Percentiles rank a stretch among this genome's conserved stretches.
These are phyloP conservation scores for Drosophila pseudotalamancana DNA, from an alignment of 2,888 invertebrate species.

Conservation along the genomic window DNA sequence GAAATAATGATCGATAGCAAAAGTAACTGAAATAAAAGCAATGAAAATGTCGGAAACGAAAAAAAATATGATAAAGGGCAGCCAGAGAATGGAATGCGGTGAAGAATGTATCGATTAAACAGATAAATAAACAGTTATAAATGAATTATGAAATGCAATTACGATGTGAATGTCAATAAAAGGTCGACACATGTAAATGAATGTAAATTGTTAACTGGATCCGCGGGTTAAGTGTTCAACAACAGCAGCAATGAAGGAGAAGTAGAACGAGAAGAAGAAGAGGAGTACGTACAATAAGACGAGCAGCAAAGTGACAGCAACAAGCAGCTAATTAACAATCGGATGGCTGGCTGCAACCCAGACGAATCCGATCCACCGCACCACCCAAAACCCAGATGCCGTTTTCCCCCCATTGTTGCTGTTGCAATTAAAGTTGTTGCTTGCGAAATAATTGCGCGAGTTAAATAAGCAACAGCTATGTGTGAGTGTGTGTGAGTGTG, in stretches of 20 bases:
- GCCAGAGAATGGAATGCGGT: not conserved
- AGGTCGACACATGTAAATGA: not conserved
- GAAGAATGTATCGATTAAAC: not conserved
- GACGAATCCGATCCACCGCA: too few relatives aligned
- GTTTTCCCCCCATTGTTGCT: not conserved
- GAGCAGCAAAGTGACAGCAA: conserved; percentile 17
- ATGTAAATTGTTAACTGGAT: too few relatives aligned
- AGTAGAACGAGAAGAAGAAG: too few relatives aligned
- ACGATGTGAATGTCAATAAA: not conserved
- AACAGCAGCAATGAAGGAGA: too few relatives aligned
- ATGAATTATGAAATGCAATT: conserved; percentile 1
- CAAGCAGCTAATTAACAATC: conserved; percentile 52
- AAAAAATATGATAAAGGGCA: too few relatives aligned
- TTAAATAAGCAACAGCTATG: conserved; percentile 5
- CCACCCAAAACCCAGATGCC: conserved; percentile 14
- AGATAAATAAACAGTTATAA: not conserved
- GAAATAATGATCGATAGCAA: too few relatives aligned
- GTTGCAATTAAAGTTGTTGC: conserved; percentile 2
- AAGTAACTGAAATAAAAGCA: too few relatives aligned
- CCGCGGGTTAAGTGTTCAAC: too few relatives aligned
- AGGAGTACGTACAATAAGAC: too few relatives aligned
- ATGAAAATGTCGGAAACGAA: too few relatives aligned
- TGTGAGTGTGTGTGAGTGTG: not conserved
- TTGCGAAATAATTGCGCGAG: conserved; percentile 12
- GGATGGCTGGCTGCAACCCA: too few relatives aligned